Evolutionary conservation across 2,888 invertebrate species (phyloP), one percentile per base, ranked within the genome.

Genomic region (Cephus rjabovi): DNA sequence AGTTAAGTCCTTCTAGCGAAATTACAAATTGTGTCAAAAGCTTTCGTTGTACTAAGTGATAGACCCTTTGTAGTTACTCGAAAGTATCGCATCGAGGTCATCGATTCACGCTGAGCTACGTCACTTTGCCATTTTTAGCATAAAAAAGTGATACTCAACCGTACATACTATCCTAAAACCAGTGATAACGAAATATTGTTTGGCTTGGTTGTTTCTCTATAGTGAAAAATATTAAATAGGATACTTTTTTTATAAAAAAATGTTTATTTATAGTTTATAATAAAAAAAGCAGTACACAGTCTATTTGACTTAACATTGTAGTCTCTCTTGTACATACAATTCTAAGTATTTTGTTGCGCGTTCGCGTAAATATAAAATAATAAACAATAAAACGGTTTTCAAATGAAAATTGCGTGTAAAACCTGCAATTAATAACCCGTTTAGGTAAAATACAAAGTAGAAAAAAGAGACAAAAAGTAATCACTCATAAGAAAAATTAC

Each of bases 191-290:
- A 56, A 56, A 56, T 56, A 35, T 35, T 12, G 12, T 35, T 56
- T 23, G 9, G 23, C 23, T 56, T 56, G 9, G 15, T 56, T 56
- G 1, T 23, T 56, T 56, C 23, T 56, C 56, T 9, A 56, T 9
- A 6, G 56, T 23, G 12, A 37, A 23, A 56, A 40, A 40, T 15
- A 40, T 40, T 23, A 56, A 23, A 23, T 9, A 6, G 40, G 15
- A 56, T 15, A 40, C 15, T 56, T 35, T 35, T 40, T 71, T 31
- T 31, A 9, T 30, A 30, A 84, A 85, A 86, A 83, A 83, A 81
- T 73, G 76, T 87, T 86, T 86, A 87, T 87, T 86, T 69, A 80
- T 85, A 82, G 76, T 82, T 80, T 86, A 85, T 80, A 82, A 86
- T 85, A 84, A 84, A 87, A 84, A 85, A 84, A 75, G 35, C 70